Evolutionary conservation across 2,797 vertebrate genomes (phyloP).

Genomic region (Lycodopsis pacificus): DNA sequence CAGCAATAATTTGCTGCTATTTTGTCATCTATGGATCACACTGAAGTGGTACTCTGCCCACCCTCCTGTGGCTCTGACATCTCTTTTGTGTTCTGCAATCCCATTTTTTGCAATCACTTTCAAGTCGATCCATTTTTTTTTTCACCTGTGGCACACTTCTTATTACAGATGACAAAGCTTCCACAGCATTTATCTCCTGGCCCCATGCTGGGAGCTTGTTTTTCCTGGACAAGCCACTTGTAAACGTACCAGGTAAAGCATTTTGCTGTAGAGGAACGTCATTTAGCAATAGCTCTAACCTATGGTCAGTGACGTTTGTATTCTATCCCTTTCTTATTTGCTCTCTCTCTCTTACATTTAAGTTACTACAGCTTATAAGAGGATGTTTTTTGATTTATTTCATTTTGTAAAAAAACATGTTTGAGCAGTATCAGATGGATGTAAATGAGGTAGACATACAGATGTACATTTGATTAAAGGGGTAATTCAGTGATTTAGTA

Average conservation of each 20-base stretch:
- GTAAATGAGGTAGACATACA: background rate
- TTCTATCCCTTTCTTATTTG: background rate
- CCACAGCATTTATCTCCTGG: constrained; percentile 29
- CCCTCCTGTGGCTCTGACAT: constrained; percentile 33
- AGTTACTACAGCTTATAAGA: background rate
- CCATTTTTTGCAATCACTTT: constrained; percentile 22
- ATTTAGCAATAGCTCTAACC: constrained; percentile 1
- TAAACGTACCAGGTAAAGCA: constrained; percentile 17
- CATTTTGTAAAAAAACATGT: background rate
- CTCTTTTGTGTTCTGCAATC: constrained; percentile 41
- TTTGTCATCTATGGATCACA: constrained; percentile 49
- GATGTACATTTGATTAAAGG: constrained; percentile 4
- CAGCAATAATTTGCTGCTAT: constrained; percentile 47
- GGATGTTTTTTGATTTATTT: background rate
- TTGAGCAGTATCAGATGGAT: background rate
- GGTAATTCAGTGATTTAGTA: background rate
- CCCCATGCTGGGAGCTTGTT: constrained; percentile 8
- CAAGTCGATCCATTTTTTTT: constrained; percentile 35
- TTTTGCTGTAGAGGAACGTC: constrained; percentile 18
- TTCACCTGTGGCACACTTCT: constrained; percentile 25
- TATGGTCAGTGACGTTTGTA: constrained; percentile 1
- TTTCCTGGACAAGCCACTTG: constrained; percentile 23
- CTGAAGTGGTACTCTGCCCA: constrained; percentile 34
- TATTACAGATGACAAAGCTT: constrained; percentile 34
- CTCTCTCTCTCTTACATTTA: background rate